Percentiles rank a stretch among this genome's conserved stretches.
These are phyloP conservation scores for Sialis lutaria DNA, from an alignment of 2,888 invertebrate genomes.

Conservation along the genomic window DNA sequence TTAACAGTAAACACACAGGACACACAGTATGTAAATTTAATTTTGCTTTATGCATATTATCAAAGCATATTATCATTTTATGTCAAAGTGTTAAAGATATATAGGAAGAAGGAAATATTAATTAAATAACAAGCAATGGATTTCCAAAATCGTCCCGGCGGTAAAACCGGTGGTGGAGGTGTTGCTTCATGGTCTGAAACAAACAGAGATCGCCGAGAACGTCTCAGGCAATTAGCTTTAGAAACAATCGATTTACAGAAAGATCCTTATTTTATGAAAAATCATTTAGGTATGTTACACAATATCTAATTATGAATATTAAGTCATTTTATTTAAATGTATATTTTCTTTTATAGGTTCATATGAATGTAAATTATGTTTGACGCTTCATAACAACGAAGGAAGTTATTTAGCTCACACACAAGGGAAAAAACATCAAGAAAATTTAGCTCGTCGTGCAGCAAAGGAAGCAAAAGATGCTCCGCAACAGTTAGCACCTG, in stretches of 20 bases:
- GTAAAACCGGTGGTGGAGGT: slow-evolving; percentile 98
- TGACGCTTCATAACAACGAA: slow-evolving; percentile 97
- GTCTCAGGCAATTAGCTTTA: slow-evolving; percentile 85
- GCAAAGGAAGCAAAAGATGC: slow-evolving; percentile 98
- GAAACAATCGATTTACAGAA: slow-evolving; percentile 98
- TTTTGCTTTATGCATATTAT: background rate
- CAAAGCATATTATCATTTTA: background rate
- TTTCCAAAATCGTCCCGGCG: slow-evolving; percentile 97
- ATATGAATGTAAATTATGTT: slow-evolving; percentile 96
- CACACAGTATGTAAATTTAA: background rate
- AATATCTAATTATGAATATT: background rate
- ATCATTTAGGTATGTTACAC: slow-evolving; percentile 64
- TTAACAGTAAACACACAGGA: background rate
- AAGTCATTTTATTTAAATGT: background rate
- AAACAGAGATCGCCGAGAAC: slow-evolving; percentile 89
- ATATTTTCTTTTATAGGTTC: slow-evolving; percentile 39
- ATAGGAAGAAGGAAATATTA: background rate
- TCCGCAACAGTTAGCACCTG: slow-evolving; percentile 83
- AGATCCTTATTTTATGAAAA: slow-evolving; percentile 99
- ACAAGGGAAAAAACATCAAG: slow-evolving; percentile 99
- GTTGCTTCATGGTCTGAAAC: slow-evolving; percentile 98
- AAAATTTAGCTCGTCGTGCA: slow-evolving; percentile 90
- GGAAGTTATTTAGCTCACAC: slow-evolving; percentile 98
- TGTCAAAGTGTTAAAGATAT: background rate
- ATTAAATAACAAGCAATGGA: slow-evolving; percentile 49